Conservation (phyloP, 1,140 invertebrate species). For the Battus philenor region DNA sequence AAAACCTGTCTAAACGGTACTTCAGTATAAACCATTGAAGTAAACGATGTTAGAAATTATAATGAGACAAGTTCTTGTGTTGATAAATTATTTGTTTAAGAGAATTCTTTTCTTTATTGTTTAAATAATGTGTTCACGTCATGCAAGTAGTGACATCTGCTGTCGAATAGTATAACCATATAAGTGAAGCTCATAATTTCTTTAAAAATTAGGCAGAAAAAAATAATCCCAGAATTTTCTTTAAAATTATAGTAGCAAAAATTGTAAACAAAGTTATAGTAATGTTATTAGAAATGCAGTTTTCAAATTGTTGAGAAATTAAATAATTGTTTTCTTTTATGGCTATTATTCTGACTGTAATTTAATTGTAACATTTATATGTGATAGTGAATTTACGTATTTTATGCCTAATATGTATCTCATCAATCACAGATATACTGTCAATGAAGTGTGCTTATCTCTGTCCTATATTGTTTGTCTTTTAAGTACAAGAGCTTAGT, state of each 20-base stretch:
- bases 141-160: conserved; percentile 2
- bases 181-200: background rate
- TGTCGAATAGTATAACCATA: conserved; percentile 5
- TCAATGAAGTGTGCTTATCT: conserved; percentile 30
- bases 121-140: background rate
- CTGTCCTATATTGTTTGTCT: conserved; percentile 32
- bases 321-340: conserved; percentile 17
- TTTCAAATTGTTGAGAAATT: background rate
- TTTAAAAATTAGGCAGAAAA: background rate
- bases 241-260: background rate
- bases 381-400: too few species aligned
- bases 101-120: background rate
- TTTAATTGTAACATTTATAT: too few species aligned
- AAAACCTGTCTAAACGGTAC: conserved; percentile 40
- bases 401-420: too few species aligned
- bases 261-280: background rate
- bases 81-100: conserved; percentile 6
- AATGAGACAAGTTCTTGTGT: conserved; percentile 22
- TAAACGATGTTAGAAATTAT: conserved; percentile 19
- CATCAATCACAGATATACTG: conserved; percentile 23
- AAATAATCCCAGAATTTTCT: background rate
- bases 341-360: too few species aligned
- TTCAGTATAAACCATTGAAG: conserved; percentile 26
- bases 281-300: background rate
- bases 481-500: background rate